Percentiles rank a stretch among this genome's conserved stretches.
These are phyloP conservation scores for cat (Felis catus) DNA, from an alignment of 2,113 vertebrate genomes.

Conservation along the genomic window DNA sequence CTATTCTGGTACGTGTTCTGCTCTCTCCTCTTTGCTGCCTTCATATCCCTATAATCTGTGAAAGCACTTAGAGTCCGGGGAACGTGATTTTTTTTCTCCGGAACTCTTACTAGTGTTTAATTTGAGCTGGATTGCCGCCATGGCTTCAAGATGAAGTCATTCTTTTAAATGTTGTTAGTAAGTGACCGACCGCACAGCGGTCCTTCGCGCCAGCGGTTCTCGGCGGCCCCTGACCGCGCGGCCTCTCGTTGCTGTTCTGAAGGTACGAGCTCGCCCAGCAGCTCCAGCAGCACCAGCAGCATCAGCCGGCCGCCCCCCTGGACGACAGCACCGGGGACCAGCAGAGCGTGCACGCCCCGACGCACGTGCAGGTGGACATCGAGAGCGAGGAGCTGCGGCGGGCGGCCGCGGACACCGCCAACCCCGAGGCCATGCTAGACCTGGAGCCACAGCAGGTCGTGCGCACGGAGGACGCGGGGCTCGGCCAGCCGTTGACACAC, in stretches of 20 bases:
- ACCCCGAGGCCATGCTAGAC: conserved; percentile 91
- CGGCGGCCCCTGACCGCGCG: neutral
- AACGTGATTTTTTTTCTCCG: neutral
- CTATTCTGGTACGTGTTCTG: neutral
- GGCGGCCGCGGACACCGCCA: conserved; percentile 75
- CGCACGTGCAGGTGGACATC: conserved; percentile 92
- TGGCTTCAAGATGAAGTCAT: neutral
- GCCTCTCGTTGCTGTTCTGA: neutral
- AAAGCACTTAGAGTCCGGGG: neutral
- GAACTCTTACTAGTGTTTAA: neutral
- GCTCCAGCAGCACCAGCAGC: conserved; percentile 88
- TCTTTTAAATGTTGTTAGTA: neutral
- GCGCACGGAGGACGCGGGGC: conserved; percentile 87
- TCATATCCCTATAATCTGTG: neutral
- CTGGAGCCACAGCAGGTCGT: conserved; percentile 90
- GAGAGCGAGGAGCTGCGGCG: conserved; percentile 89
- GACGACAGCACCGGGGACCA: conserved; percentile 88
- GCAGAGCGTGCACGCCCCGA: conserved; percentile 84
- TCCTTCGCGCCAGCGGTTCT: rapidly evolving
- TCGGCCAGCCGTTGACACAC: conserved; percentile 88
- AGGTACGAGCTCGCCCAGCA: conserved; percentile 98
- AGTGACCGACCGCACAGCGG: neutral
- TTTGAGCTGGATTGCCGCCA: neutral
- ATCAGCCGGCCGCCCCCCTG: conserved; percentile 83
- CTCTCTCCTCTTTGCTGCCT: neutral